These are phyloP conservation scores for Cloeon dipterum DNA, from an alignment of 2,888 invertebrate genomes.

Conservation along the genomic window DNA sequence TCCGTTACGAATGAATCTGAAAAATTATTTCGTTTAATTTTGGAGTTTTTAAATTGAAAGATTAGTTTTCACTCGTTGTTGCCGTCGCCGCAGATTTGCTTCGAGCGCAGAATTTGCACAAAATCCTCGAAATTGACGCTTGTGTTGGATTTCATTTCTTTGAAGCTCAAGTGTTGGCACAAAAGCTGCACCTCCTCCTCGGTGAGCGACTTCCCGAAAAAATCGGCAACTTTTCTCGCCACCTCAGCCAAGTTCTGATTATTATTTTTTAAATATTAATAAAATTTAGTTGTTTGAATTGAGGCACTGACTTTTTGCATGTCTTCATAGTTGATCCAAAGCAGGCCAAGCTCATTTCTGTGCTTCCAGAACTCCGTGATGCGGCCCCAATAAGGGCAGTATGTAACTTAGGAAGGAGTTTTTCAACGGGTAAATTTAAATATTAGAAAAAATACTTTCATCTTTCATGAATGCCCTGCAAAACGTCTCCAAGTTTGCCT, in stretches of 20 bases:
- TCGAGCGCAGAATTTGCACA: background rate
- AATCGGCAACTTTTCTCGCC: background rate
- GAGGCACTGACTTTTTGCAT: conserved; percentile 46
- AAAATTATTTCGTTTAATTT: too few relatives aligned
- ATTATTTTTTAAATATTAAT: too few relatives aligned
- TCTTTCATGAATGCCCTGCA: conserved; percentile 46
- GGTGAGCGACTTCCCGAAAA: background rate
- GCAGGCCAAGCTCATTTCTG: conserved; percentile 41
- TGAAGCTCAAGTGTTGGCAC: background rate
- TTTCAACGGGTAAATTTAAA: background rate
- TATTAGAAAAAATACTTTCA: conserved; percentile 25
- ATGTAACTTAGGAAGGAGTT: too few relatives aligned
- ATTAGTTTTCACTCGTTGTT: too few relatives aligned
- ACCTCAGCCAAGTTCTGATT: background rate
- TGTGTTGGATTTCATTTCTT: background rate
- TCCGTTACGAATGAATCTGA: conserved; percentile 1
- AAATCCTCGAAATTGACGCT: background rate
- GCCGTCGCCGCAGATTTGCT: background rate
- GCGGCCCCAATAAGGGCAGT: conserved; percentile 35
- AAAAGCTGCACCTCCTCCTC: background rate
- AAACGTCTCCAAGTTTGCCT: conserved; percentile 45
- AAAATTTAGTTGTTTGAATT: background rate
- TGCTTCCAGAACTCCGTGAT: conserved; percentile 39
- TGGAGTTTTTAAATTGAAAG: too few relatives aligned
- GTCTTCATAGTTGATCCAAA: conserved; percentile 62